Evolutionary conservation across 2,888 invertebrate species (phyloP), one percentile per base, ranked within the genome.

Genomic region (Desoria tigrina): DNA sequence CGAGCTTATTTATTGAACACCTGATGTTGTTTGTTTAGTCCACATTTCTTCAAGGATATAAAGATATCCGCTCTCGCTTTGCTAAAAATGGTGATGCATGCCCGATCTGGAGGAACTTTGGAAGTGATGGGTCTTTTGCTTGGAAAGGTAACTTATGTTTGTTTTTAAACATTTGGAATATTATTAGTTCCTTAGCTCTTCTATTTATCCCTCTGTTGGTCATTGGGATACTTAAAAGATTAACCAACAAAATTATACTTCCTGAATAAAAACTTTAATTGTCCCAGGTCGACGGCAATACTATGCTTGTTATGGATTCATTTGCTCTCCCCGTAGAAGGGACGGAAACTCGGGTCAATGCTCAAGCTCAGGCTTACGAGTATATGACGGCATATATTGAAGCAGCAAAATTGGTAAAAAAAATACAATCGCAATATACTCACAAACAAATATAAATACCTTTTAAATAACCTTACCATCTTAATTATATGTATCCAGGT

Each of bases 371-470:
- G 80, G 99, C 99, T 0, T 99, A 99, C 81, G 99, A 99, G 81
- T 99, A 98, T 79, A 99, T 99, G 98, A 95, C 97, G 42, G 95
- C 94, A 1, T 99, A 98, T 78, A 95, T 96, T 76, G 97, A 98
- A 81, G 90, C 94, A 71, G 96, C 97, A 9, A 97, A 98, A 82
- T 89, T 91, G 83, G 96, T 95, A 80, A n/a, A n/a, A n/a, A n/a
- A n/a, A n/a, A n/a, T n/a, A n/a, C n/a, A n/a, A n/a, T n/a, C n/a
- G n/a, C n/a, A n/a, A n/a, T n/a, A n/a, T n/a, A n/a, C n/a, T n/a
- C n/a, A n/a, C n/a, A n/a, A n/a, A n/a, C n/a, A n/a, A n/a, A n/a
- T n/a, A n/a, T n/a, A n/a, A n/a, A n/a, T n/a, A n/a, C n/a, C n/a
- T n/a, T n/a, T n/a, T n/a, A n/a, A n/a, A n/a, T n/a, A n/a, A n/a